Evolutionary conservation across 2,888 invertebrate genomes (phyloP).

Genomic region (Tromatobia lineatoria): DNA sequence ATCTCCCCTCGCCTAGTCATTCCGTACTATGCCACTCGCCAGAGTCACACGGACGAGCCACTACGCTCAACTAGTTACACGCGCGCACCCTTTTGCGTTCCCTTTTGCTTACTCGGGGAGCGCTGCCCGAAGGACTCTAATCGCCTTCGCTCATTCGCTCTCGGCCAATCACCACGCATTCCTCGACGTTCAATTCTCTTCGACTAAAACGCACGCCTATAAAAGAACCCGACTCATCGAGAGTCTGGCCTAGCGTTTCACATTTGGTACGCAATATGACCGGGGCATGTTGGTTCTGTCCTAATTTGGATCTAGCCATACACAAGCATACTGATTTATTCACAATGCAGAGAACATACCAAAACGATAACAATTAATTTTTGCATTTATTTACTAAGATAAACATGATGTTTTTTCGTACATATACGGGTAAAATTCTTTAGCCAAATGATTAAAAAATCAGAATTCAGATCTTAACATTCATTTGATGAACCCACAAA

Average conservation of each 20-base stretch:
- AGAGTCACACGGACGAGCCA: constrained; percentile 14
- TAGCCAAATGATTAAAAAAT: too few species aligned
- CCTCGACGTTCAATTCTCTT: constrained; percentile 27
- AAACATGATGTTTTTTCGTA: too few species aligned
- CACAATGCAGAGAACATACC: too few species aligned
- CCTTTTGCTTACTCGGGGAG: constrained; percentile 21
- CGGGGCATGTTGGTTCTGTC: background rate
- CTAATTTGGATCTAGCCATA: background rate
- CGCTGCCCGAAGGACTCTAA: constrained; percentile 59
- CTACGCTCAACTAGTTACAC: background rate
- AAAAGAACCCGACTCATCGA: background rate
- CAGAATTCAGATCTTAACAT: too few species aligned
- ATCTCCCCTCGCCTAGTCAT: constrained; percentile 66
- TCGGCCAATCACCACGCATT: constrained; percentile 55
- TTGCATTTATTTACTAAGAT: too few species aligned
- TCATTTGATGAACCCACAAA: too few species aligned
- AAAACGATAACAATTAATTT: too few species aligned
- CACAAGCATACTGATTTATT: too few species aligned
- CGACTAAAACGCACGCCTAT: background rate
- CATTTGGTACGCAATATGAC: background rate
- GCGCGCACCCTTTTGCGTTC: constrained; percentile 31
- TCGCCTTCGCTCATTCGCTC: constrained; percentile 34
- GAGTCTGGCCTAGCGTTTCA: background rate
- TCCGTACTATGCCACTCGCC: constrained; percentile 22
- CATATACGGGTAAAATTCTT: too few species aligned